Evolutionary conservation across 2,113 vertebrate genomes (phyloP).

Genomic region (Nettapus auritus): DNA sequence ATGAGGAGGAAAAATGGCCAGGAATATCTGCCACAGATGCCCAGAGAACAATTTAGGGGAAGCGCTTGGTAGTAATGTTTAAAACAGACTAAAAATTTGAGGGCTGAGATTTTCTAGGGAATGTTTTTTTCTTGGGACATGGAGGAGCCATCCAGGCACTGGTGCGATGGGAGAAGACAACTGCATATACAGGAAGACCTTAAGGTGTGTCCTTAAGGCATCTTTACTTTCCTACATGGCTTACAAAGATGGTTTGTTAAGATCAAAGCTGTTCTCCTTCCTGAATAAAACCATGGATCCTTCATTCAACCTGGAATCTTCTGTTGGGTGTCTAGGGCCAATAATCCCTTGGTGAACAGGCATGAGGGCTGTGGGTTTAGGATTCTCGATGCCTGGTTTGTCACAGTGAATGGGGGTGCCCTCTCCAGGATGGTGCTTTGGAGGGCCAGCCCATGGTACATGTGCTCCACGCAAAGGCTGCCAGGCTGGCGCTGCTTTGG

Average conservation of each 20-base stretch:
- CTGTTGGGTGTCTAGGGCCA: not conserved
- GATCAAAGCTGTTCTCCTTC: not conserved
- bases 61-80: not conserved
- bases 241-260: not conserved
- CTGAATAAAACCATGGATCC: rapidly evolving
- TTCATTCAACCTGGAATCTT: not conserved
- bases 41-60: not conserved
- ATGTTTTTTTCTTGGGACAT: not conserved
- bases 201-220: not conserved
- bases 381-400: not conserved
- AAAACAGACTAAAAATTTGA: not conserved
- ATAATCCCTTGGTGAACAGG: not conserved
- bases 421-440: rapidly evolving
- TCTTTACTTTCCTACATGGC: not conserved
- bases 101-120: not conserved
- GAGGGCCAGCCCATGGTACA: not conserved
- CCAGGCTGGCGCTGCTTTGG: not conserved
- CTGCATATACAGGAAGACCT: too few relatives aligned
- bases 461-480: not conserved
- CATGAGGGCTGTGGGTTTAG: not conserved
- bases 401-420: not conserved
- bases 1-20: not conserved
- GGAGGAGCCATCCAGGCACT: not conserved
- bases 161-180: not conserved
- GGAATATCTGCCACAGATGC: not conserved